Evolutionary conservation across 2,797 vertebrate species (phyloP), one percentile per base, ranked within the genome.

Genomic region (Coregonus suidteri): DNA sequence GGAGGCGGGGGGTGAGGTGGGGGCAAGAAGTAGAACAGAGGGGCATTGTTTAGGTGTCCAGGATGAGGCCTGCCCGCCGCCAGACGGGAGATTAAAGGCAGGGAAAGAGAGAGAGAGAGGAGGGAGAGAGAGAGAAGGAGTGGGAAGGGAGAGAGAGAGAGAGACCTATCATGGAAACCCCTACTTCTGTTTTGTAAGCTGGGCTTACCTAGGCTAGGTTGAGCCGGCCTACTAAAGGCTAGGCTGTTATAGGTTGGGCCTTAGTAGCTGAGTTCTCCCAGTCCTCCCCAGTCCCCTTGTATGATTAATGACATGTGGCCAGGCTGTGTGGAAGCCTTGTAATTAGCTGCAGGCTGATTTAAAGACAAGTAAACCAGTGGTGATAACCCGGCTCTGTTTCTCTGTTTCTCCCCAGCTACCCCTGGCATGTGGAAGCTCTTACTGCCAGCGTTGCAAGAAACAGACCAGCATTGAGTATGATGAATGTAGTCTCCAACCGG

Each of bases 281-380:
- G 93, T 94, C 93, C 89, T 85, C 90, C 52, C 20, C 56, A 30
- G 78, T 84, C 89, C 85, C 91, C 73, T 25, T 34, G 78, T 84
- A 91, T 97, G 97, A 98, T 97, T 96, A 97, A 98, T 96, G 95
- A 96, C 93, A 94, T 93, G 94, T 91, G 93, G 93, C 92, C 90
- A 90, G 93, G 93, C 95, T 95, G 93, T 95, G 92, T 93, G 92
- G 95, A 96, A 93, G 93, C 84, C 90, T 88, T 92, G 93, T 97
- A 98, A 98, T 98, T 97, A 98, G 95, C 95, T 96, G 92, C 95
- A 94, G 94, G 93, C 94, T 95, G 95, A 97, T 97, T 98, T 47
- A 97, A 96, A 95, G 95, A 96, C 94, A 94, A 94, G 94, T 95
- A 95, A 96, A 95, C 95, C 95, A 94, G 90, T 94, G 94, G 94